Base-by-base conservation (phyloP, 2,888 invertebrate genomes). In the Hemaris fuciformis region DNA sequence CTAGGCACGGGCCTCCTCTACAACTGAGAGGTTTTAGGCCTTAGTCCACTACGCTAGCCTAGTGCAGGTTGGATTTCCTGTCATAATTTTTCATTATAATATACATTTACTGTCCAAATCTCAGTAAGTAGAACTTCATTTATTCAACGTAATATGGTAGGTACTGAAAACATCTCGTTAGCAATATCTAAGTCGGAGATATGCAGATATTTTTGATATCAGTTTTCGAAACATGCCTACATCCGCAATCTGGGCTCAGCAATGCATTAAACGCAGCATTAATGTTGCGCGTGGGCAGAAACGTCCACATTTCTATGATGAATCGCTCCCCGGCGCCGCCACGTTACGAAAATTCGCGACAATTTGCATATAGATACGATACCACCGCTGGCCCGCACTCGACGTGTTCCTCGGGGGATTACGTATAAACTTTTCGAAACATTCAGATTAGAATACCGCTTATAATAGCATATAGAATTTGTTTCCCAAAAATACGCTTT, bases 261-360 rank as follows among this genome's bases (percentile, higher is more conserved):
- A 72, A 79, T 82, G 82, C 82, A 84, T 88, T 85, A 83, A 84
- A 85, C 73, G 79, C 69, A 73, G 81, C 81, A 81, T 84, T 83
- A 84, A 79, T 76, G 77, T 67, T 58, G 68, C 68, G 89, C 89
- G 91, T 91, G 88, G 91, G 91, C 81, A 66, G 87, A 78, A 81
- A 83, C 88, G 90, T 89, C 89, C 87, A 88, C 90, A 89, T 89
- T 88, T 85, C 85, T 87, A 90, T 91, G 91, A 91, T 91, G 89
- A 84, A 91, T 91, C 85, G 91, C 80, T 82, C 81, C 74, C 80
- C 77, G 80, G 81, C 81, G 81, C 80, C 79, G 76, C 76, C 73
- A 75, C 73, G 84, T 91, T 89, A 87, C 90, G 88, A 89, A 91
- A 91, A 88, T 87, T 87, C 83, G 77, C 83, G 73, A 79, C 83